Base-by-base conservation (phyloP, 2,113 vertebrate species). In the Serilophus lunatus region DNA sequence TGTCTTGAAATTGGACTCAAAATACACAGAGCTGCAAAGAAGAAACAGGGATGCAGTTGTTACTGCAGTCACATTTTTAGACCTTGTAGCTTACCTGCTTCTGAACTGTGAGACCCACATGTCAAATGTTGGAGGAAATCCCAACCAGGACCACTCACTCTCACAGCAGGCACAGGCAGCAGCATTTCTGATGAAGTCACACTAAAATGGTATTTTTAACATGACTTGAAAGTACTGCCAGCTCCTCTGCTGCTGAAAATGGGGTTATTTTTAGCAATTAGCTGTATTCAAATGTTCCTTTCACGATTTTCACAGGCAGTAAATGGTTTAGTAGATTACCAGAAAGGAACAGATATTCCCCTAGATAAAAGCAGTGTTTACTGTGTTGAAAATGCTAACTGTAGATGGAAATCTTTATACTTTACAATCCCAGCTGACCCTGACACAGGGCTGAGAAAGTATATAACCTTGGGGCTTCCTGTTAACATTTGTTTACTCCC, bases 191-290 rank as follows among this genome's bases (percentile, higher is more conserved):
- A 81, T 93, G 66, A 92, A 93, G 77, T 93, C 87, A 94, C 64
- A 19, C 75, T 88, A 56, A 31, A 69, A 64, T 38, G 56, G 54
- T 88, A 82, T 96, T 94, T 96, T 96, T 94, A 97, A 88, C 22
- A 14, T 24, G 75, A 75, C 54, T 95, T 69, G 54, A 80, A 82
- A 85, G 82, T 94, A 36, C 79, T 86, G 91, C 75, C 89, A 92
- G 83, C 84, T 96, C 92, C 69, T 80, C 70, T 92, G 66, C 66
- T 85, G 84, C 82, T 78, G 90, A 61, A 92, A 94, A 80, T 50
- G 31, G 42, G 76, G 38, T 38, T 96, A 88, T 90, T 93, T 94
- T 96, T 91, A 85, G 93, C 63, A 74, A 69, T 69, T 95, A 87
- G 66, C 85, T 66, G 50, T 75, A 74, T 91, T 94, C 79, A 71